Percentiles rank a stretch among this genome's conserved stretches.
Conservation (phyloP, 2,797 vertebrate genomes). For the Hydrophis major region DNA sequence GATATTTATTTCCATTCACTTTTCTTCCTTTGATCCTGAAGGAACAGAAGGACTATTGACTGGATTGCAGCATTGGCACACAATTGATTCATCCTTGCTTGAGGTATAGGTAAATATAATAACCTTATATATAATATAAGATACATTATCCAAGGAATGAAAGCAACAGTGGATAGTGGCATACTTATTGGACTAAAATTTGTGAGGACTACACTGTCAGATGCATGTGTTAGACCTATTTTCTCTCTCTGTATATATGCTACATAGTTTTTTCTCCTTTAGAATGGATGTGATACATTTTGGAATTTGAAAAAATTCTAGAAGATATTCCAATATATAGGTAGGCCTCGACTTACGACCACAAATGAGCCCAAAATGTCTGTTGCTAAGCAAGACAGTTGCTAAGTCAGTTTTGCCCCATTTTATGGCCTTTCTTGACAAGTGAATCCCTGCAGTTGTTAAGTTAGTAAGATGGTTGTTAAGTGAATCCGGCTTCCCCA, state of each 20-base stretch:
- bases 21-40: neutral
- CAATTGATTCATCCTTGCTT: accelerated
- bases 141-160: neutral
- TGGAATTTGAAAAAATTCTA: neutral
- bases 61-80: neutral
- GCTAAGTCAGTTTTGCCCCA: neutral
- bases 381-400: neutral
- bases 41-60: neutral
- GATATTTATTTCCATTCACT: neutral
- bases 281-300: neutral
- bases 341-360: neutral
- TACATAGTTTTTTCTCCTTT: neutral
- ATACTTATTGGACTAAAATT: neutral
- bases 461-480: neutral
- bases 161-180: neutral
- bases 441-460: neutral
- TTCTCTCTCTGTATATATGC: neutral
- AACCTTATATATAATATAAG: neutral
- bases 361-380: neutral
- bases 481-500: neutral
- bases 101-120: neutral
- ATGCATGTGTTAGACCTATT: neutral
- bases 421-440: neutral
- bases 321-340: neutral
- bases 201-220: neutral